Base-by-base conservation (phyloP, 1,140 invertebrate species). In the Caenorhabditis elegans region DNA sequence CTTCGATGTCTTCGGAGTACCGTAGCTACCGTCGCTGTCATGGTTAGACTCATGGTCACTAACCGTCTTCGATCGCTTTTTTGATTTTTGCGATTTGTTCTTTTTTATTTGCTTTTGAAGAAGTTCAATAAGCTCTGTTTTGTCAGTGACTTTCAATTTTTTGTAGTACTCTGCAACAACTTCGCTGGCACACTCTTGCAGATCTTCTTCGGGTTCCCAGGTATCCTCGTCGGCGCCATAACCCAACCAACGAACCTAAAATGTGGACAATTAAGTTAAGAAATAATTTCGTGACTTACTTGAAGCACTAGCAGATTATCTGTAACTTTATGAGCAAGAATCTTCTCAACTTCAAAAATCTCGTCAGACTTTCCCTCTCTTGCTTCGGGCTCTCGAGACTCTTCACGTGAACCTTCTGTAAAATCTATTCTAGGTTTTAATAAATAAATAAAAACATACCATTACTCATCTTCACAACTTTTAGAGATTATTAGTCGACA, bases 311-410 rank as follows among this genome's bases (percentile, higher is more conserved):
- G 13, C n/a, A 5, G n/a, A 26, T 39, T n/a, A 39, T 70, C 34
- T 2, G 34, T 36, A 4, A 70, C 34, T 39, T 19, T 70, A 70
- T 70, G 60, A 1, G 15, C n/a, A 15, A 70, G 60, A 70, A 70
- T 70, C 10, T 31, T 39, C n/a, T 70, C 60, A 2, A 70, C 34
- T 70, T 70, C 60, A n/a, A 70, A 70, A 13, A 70, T 19, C 10
- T 70, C 60, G 2, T 70, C 60, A 5, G 60, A 70, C n/a, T 70
- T 70, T 43, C 60, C 60, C 13, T 70, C 60, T n/a, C 39, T 70
- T 13, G 17, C n/a, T 39, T 4, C 34, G 4, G 60, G 60, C n/a
- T 39, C 60, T 8, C 34, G 60, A 11, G 26, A 5, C 2, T 39
- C 17, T 11, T 34, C 53, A 17, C 8, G 13, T 15, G 53, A 31